Percentiles rank a stretch among this genome's conserved stretches.
phyloP scores from a whole-genome alignment of 1,140 invertebrate genomes.

The Bombus ignitus region DNA sequence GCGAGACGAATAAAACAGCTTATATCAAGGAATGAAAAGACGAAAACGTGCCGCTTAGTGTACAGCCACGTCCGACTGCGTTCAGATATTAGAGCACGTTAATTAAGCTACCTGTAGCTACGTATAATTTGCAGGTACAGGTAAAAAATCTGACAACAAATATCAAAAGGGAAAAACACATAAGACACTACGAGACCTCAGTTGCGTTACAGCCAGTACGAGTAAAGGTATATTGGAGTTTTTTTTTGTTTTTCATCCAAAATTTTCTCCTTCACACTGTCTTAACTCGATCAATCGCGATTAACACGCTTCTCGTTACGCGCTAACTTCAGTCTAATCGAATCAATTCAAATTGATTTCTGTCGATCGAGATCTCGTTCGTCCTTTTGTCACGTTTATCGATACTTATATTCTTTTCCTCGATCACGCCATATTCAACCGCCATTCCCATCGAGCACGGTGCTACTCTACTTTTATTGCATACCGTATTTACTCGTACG shows the following conservation, averaged over 20 bases:
- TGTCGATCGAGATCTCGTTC: not conserved
- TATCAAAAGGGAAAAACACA: conserved; percentile 86
- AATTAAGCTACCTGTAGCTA: conserved; percentile 56
- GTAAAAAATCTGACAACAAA: conserved; percentile 85
- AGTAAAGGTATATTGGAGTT: conserved; percentile 85
- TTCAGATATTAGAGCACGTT: not conserved
- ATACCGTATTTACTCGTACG: not conserved
- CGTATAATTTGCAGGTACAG: conserved; percentile 82
- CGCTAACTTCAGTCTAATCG: not conserved
- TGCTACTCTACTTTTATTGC: not conserved
- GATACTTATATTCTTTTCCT: not conserved
- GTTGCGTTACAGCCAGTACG: conserved; percentile 86
- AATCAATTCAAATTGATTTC: not conserved
- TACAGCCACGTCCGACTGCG: not conserved
- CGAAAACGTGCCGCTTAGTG: not conserved
- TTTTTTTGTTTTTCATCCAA: conserved; percentile 39
- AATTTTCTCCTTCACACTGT: conserved; percentile 30
- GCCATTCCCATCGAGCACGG: too few species aligned
- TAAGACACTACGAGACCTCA: conserved; percentile 87
- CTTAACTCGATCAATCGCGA: conserved; percentile 20
- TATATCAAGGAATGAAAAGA: not conserved
- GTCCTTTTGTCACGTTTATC: not conserved
- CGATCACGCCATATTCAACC: not conserved
- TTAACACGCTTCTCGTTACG: conserved; percentile 34
- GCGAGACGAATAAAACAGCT: not conserved